A percentile compares a stretch with the other conserved stretches of the same genome.
Conservation (phyloP, 2,888 invertebrate species). For the Amorpha juglandis region DNA sequence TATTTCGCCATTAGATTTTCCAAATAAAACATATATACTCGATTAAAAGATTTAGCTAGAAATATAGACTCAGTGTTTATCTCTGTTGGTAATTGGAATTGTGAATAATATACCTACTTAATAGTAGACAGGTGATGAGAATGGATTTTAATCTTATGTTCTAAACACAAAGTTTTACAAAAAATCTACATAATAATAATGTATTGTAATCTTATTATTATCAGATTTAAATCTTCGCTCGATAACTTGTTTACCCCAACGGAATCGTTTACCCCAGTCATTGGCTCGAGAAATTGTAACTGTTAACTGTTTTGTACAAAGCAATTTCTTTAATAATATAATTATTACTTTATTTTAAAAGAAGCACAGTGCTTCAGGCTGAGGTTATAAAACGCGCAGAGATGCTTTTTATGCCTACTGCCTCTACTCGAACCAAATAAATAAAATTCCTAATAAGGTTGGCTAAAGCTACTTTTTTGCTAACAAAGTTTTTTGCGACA, state of each 20-base stretch:
- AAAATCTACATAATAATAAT: too few species aligned
- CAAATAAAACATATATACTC: neutral
- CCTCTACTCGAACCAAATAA: neutral
- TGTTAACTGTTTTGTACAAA: too few species aligned
- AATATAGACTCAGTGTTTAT: slow-evolving; percentile 27
- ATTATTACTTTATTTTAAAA: too few species aligned
- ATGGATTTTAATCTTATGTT: neutral
- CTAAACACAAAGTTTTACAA: neutral
- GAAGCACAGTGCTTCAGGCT: too few species aligned
- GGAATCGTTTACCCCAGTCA: neutral
- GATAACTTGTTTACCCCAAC: neutral
- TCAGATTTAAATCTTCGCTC: neutral
- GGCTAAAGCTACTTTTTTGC: neutral
- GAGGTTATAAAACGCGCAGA: too few species aligned
- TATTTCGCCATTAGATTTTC: neutral
- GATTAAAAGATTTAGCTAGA: slow-evolving; percentile 31
- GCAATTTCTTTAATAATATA: neutral
- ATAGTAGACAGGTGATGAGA: neutral
- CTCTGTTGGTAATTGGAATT: slow-evolving; percentile 17
- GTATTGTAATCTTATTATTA: neutral
- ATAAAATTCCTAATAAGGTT: neutral
- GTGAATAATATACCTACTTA: neutral
- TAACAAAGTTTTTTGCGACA: neutral
- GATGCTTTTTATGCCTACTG: neutral
- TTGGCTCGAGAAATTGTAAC: neutral